Base-by-base conservation (phyloP, 1,140 invertebrate genomes). In the Cydia fagiglandana region DNA sequence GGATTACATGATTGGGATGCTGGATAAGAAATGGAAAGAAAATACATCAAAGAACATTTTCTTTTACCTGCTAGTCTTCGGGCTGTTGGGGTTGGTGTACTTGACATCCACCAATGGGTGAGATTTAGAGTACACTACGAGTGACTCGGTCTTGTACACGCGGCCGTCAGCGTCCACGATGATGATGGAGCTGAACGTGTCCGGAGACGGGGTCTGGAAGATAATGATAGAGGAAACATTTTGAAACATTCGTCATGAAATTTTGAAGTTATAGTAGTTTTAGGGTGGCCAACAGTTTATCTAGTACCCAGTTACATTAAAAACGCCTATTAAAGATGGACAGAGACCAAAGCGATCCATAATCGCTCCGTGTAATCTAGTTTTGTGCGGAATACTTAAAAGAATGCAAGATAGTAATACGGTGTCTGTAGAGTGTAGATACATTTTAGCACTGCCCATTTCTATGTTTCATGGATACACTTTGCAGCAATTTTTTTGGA, bases 141-240 rank as follows among this genome's bases (percentile, higher is more conserved):
- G 83, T 28, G 86, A 91, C 9, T 93, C 92, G 0, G 93, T 73
- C 6, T 90, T 93, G 83, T 95, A 95, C 4, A 93, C 93, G 9
- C 87, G 90, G 2, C 91, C 93, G 56, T 95, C 94, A 3, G 86
- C 88, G 4, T 83, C 91, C 0, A 94, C 77, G 0, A 86, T 56
- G 0, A 93, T 66, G 2, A 94, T 84, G 13, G 89, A 89, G 38
- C 86, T 83, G 64, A 90, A 87, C 1, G 93, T 94, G 45, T 94
- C 93, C 1, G 94, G 93, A 0, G 93, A 80, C 15, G 91, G 86
- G 45, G 88, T 93, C 90, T 94, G 81, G 64, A 75, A 75, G 66
- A 64, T 70, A 75, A 74, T 76, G 20, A 76, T 28, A 64, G 15
- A 47, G 30, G 76, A 64, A 73, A 66, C 45, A 53, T 9, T 20